Base-by-base conservation (phyloP, 2,797 vertebrate genomes). In the Peromyscus attwateri region DNA sequence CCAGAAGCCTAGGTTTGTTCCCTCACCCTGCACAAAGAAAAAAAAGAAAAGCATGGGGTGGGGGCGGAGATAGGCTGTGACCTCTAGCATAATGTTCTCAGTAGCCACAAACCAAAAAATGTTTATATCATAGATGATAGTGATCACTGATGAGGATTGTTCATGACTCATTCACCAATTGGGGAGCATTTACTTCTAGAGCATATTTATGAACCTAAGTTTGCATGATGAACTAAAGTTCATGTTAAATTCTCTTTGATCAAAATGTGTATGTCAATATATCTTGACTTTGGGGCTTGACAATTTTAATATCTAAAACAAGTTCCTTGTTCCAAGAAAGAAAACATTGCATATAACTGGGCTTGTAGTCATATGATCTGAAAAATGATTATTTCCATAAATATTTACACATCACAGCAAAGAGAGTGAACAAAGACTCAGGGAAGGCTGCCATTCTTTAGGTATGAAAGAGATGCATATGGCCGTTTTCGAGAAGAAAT, bases 381-480 rank as follows among this genome's bases (percentile, higher is more conserved):
- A 95, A 43, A 97, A 93, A 92, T 93, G 96, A 89, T 95, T 97
- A 37, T 96, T n/a, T 4, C 92, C 25, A 85, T 79, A 95, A 95
- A 89, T 96, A 95, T 92, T 98, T 98, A 95, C 91, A 71, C 95
- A 97, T 97, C 95, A 87, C 57, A 92, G 85, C 43, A 7, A 92
- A 95, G 96, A 88, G 11, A 46, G 96, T 19, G 70, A 79, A 90
- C 89, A 97, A 97, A 97, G 95, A 93, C 94, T 94, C 95, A 93
- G 91, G 93, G 95, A 97, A 90, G 95, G 66, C 97, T 96, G 94
- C 94, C 97, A 91, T 98, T 98, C 92, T 96, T 94, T 90, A 97
- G 84, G 93, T 98, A 97, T 98, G 92, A 96, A 97, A 46, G 64
- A 70, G 91, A 97, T 98, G 93, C 97, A 98, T 98, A 98, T 96